These are phyloP conservation scores for Genyomyrus donnyi DNA, from an alignment of 2,113 vertebrate genomes.

Conservation along the genomic window DNA sequence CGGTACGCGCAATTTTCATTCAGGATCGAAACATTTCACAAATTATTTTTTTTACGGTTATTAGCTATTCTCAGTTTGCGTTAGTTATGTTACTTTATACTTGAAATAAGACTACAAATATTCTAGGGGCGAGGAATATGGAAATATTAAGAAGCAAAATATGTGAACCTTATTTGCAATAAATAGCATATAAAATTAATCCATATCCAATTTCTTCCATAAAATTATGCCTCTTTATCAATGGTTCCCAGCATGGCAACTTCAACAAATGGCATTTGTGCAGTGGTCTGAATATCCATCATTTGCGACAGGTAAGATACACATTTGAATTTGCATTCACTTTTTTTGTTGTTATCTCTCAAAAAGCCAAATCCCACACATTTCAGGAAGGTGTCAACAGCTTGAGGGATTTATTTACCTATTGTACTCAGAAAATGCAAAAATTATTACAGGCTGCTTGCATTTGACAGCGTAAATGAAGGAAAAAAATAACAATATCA, in stretches of 20 bases:
- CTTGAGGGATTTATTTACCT: not conserved
- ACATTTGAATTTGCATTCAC: not conserved
- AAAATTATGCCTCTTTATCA: not conserved
- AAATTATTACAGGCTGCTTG: not conserved
- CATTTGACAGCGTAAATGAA: not conserved
- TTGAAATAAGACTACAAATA: not conserved
- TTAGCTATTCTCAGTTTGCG: not conserved
- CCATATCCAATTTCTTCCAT: not conserved
- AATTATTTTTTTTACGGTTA: not conserved
- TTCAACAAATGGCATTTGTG: not conserved
- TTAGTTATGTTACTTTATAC: not conserved
- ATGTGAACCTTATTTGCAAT: not conserved
- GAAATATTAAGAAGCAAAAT: not conserved
- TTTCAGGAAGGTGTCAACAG: not conserved
- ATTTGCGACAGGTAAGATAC: not conserved
- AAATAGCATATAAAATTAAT: conserved; percentile 5
- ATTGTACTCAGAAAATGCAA: not conserved
- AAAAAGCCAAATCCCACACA: not conserved
- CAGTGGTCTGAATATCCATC: not conserved
- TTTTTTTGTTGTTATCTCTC: not conserved
- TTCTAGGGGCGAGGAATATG: not conserved
- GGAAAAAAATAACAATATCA: not conserved
- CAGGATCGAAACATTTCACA: not conserved
- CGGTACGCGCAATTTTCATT: not conserved
- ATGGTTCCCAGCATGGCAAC: not conserved